Percentiles rank a stretch among this genome's conserved stretches.
Conservation (phyloP, 2,113 vertebrate genomes). For the Puffinus mauretanicus region DNA sequence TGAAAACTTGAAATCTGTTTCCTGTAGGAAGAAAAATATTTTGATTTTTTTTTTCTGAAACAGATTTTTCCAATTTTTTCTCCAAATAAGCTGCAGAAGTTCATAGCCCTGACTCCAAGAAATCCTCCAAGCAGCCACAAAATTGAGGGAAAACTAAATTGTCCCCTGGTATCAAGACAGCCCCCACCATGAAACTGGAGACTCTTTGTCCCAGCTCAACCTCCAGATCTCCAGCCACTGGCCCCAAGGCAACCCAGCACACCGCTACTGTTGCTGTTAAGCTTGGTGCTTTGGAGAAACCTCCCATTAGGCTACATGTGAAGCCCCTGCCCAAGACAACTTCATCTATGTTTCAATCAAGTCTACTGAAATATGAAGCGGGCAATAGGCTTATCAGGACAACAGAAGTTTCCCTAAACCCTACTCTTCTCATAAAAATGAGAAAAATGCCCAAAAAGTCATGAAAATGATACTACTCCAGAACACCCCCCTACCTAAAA, state of each 20-base stretch:
- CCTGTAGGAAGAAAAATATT: neutral
- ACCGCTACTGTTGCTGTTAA: neutral
- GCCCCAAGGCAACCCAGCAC: neutral
- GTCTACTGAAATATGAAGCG: neutral
- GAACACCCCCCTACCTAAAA: neutral
- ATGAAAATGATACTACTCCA: neutral
- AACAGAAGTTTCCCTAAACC: neutral
- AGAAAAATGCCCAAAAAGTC: neutral
- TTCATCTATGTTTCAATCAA: neutral
- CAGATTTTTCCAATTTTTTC: neutral
- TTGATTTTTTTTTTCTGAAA: neutral
- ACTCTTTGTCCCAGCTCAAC: neutral
- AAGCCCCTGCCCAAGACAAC: neutral
- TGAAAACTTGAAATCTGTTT: neutral
- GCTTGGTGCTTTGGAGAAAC: neutral
- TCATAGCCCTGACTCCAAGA: neutral
- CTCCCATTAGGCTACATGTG: rapidly evolving
- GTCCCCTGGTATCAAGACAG: neutral
- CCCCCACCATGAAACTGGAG: neutral
- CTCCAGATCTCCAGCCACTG: neutral
- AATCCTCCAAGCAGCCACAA: neutral
- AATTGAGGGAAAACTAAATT: neutral
- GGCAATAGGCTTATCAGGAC: neutral
- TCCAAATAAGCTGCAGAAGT: neutral
- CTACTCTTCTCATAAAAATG: neutral